A percentile compares a stretch with the other conserved stretches of the same genome.
phyloP scores from a whole-genome alignment of 37 sponge, comb jelly and placozoan species.

The Crambe crambe region DNA sequence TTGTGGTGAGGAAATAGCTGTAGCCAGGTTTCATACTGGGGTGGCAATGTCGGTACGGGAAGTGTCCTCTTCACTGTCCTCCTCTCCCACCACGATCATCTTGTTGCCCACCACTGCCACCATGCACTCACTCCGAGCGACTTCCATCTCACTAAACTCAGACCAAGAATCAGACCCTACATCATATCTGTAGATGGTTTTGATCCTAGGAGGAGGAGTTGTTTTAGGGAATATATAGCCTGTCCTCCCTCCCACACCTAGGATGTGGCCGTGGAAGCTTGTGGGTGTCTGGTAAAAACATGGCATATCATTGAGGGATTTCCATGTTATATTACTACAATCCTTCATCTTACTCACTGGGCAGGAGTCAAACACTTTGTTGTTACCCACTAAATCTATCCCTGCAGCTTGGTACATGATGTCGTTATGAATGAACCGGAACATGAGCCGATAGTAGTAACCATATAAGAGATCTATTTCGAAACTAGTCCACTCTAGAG shows the following conservation, averaged over 20 bases:
- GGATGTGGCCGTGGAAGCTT: not conserved
- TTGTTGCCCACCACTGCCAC: not conserved
- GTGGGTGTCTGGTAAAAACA: not conserved
- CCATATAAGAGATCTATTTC: not conserved
- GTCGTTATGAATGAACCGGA: not conserved
- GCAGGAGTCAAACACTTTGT: not conserved
- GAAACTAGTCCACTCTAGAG: not conserved
- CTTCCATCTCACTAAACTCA: not conserved
- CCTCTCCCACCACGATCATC: not conserved
- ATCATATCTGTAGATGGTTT: not conserved
- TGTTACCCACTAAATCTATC: not conserved
- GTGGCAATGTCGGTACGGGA: not conserved
- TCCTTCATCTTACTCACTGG: not conserved
- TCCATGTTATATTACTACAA: not conserved
- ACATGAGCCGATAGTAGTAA: not conserved
- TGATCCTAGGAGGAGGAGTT: no score
- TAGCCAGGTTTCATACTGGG: not conserved
- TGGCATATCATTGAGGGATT: not conserved
- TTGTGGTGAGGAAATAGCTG: no score
- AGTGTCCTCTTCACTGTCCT: not conserved
- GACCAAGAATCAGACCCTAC: not conserved
- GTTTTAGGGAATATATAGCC: not conserved
- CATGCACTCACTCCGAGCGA: not conserved
- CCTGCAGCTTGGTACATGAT: not conserved
- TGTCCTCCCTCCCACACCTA: not conserved